Percentiles rank a stretch among this genome's conserved stretches.
These are phyloP conservation scores for Tenualosa thibaudeaui DNA, from an alignment of 2,797 vertebrate species.

Conservation along the genomic window DNA sequence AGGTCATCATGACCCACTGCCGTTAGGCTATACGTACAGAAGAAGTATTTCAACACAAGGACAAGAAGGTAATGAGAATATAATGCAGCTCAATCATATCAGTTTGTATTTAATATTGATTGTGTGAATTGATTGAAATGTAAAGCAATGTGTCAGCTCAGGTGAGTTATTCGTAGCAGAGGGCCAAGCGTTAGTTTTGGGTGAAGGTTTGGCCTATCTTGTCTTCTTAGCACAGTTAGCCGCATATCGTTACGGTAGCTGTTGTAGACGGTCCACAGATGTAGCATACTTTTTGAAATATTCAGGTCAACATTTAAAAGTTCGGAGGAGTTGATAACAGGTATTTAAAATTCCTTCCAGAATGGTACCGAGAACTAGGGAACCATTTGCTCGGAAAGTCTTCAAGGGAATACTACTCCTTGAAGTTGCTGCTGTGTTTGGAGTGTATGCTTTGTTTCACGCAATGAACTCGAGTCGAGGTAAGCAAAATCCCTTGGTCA, in stretches of 20 bases:
- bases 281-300: not conserved
- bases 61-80: not conserved
- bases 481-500: conserved; percentile 27
- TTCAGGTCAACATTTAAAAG: not conserved
- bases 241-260: not conserved
- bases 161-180: not conserved
- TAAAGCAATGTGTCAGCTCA: not conserved
- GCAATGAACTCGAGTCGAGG: conserved; percentile 69
- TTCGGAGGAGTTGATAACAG: conserved; percentile 21
- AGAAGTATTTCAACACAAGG: not conserved
- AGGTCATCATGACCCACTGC: too few relatives aligned
- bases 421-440: conserved; percentile 66
- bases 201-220: not conserved
- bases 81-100: not conserved
- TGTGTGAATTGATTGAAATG: not conserved
- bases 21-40: not conserved
- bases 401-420: conserved; percentile 62
- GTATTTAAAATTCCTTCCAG: conserved; percentile 25
- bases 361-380: conserved; percentile 61
- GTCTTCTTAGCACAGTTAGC: not conserved
- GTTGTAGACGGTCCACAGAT: conserved; percentile 16
- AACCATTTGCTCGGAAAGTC: conserved; percentile 55
- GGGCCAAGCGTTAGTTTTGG: too few relatives aligned
- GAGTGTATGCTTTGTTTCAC: conserved; percentile 63
- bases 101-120: not conserved